These are phyloP conservation scores for Drosophila teissieri DNA, from an alignment of 1,140 invertebrate species.

Conservation along the genomic window DNA sequence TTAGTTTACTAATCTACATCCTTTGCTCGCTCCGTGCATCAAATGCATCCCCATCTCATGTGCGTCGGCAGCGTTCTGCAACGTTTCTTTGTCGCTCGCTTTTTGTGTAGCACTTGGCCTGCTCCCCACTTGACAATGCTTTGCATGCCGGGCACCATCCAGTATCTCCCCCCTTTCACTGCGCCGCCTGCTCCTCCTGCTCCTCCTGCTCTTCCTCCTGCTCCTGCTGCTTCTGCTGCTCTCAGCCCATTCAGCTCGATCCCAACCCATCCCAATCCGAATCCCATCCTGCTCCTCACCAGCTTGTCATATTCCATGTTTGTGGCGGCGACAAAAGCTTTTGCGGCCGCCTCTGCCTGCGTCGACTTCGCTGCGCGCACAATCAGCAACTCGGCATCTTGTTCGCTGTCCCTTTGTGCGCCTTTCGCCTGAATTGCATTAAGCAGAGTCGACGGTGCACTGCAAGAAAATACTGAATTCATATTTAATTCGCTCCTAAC, in stretches of 20 bases:
- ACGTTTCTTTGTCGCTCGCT: conserved; percentile 69
- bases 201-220: neutral
- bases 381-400: conserved; percentile 83
- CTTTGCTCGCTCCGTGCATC: conserved; percentile 5
- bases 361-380: conserved; percentile 58
- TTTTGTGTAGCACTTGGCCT: conserved; percentile 71
- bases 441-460: conserved; percentile 39
- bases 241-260: neutral
- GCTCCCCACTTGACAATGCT: conserved; percentile 80
- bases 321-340: conserved; percentile 79
- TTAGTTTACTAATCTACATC: too few species aligned
- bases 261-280: conserved; percentile 5
- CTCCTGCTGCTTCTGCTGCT: neutral
- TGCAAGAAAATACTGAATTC: neutral
- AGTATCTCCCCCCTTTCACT: neutral
- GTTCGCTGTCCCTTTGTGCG: conserved; percentile 82
- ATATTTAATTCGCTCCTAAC: neutral
- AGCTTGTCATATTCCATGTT: conserved; percentile 81
- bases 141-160: conserved; percentile 58
- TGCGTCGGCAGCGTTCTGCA: conserved; percentile 42
- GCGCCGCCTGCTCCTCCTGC: neutral
- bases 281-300: conserved; percentile 20
- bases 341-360: conserved; percentile 49
- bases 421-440: conserved; percentile 82
- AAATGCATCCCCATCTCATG: conserved; percentile 55